Evolutionary conservation across 2,888 invertebrate genomes (phyloP), one percentile per base, ranked within the genome.

Genomic region (Crocallis elinguaria): DNA sequence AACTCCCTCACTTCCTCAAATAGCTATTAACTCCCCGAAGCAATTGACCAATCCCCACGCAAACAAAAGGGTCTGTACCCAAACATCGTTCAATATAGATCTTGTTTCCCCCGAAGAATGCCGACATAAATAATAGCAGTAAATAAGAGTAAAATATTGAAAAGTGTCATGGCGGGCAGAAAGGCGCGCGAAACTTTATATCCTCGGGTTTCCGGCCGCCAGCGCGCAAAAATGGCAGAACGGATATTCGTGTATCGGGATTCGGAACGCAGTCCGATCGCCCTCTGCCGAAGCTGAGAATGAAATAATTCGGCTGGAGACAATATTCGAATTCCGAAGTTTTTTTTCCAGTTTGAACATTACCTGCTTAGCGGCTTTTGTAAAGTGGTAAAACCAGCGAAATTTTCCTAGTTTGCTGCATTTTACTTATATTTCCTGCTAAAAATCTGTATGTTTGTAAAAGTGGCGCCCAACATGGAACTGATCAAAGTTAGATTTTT

Each of bases 71-170:
- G 49, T 46, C 48, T 48, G 29, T 64, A 74, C 72, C 62, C 73
- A 72, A 73, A 79, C 67, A 71, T 61, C 64, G 68, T 66, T 74
- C 74, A 79, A 79, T 77, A 81, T 77, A 79, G 77, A 73, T 77
- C 73, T 71, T 71, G 79, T 77, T 82, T 82, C 77, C 79, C 77
- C 66, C 64, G 56, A 88, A 87, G 87, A 88, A 89, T 84, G 75
- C 76, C 65, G 75, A 81, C 86, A 91, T 88, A 90, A 89, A 90
- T 90, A 90, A 91, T 85, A 71, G 81, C 88, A 78, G 86, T 91
- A 90, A 91, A 91, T 91, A 91, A 90, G 84, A 85, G 86, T 88
- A 86, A 90, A 89, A 90, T 91, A 91, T 91, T 86, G 91, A 83
- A 88, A 89, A 91, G 74, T 88, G 91, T 90, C 91, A 87, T 80